Evolutionary conservation across 2,797 vertebrate species (phyloP).

Genomic region (Gallinago solitaria): DNA sequence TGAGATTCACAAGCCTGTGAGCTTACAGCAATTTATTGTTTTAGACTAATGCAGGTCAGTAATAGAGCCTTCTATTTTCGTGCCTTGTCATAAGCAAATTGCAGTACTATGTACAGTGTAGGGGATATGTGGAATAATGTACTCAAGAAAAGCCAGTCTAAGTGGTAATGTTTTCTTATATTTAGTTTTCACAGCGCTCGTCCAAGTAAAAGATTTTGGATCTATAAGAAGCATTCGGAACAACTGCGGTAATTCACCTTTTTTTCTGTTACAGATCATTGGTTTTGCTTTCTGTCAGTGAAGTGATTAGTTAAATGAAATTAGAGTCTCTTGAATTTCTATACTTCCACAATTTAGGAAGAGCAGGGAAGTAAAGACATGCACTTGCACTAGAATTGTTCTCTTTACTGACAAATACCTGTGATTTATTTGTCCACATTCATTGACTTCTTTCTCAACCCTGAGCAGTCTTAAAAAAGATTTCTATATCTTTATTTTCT

Average conservation of each 20-base stretch:
- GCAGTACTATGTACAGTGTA: not conserved
- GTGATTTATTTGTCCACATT: not conserved
- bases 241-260: constrained; percentile 80
- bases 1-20: not conserved
- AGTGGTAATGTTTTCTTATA: constrained; percentile 35
- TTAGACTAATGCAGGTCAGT: not conserved
- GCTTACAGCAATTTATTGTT: not conserved
- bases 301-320: not conserved
- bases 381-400: not conserved
- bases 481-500: not conserved
- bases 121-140: not conserved
- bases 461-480: not conserved
- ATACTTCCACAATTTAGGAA: not conserved
- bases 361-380: not conserved
- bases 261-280: not conserved
- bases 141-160: not conserved
- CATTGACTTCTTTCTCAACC: not conserved
- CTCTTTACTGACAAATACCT: not conserved
- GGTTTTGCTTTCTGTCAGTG: not conserved
- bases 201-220: constrained; percentile 85
- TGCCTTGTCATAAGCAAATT: not conserved
- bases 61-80: not conserved
- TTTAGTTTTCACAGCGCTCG: constrained; percentile 90
- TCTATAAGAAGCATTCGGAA: constrained; percentile 81
- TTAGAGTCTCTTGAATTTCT: not conserved